These are phyloP conservation scores for Drosophila eugracilis DNA, from an alignment of 1,140 invertebrate genomes.

Conservation along the genomic window DNA sequence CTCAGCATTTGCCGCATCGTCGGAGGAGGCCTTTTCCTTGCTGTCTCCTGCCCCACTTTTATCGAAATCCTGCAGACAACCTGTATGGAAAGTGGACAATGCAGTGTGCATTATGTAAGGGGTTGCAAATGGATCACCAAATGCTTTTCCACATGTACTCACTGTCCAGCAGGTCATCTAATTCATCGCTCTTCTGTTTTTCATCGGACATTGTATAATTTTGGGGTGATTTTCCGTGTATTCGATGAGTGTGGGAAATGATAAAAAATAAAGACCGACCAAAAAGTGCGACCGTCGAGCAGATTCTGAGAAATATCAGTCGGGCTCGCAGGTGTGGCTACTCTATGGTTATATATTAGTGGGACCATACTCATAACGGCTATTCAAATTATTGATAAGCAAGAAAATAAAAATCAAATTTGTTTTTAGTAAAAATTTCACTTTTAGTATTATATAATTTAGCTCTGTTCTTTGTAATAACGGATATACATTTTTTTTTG, in stretches of 20 bases:
- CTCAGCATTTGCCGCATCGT: slow-evolving; percentile 24
- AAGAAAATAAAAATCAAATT: too few relatives aligned
- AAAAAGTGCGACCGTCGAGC: slow-evolving; percentile 1
- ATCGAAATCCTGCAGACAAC: slow-evolving; percentile 86
- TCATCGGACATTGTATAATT: slow-evolving; percentile 74
- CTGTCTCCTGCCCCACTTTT: slow-evolving; percentile 61
- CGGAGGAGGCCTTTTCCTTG: slow-evolving; percentile 36
- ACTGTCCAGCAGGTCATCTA: slow-evolving; percentile 43
- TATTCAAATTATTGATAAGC: not conserved
- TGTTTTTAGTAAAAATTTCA: too few relatives aligned
- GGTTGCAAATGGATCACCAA: too few relatives aligned
- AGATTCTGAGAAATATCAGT: not conserved
- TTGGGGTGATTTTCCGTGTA: slow-evolving; percentile 14
- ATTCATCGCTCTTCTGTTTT: slow-evolving; percentile 64
- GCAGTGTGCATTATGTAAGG: slow-evolving; percentile 47
- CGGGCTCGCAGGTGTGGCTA: not conserved
- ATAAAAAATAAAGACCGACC: slow-evolving; percentile 2
- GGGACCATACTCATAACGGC: not conserved
- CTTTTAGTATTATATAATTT: too few relatives aligned
- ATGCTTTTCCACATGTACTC: slow-evolving; percentile 10
- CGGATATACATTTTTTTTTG: too few relatives aligned
- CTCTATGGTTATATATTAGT: not conserved
- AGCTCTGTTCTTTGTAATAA: too few relatives aligned
- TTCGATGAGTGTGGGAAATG: slow-evolving; percentile 11
- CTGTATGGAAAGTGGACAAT: slow-evolving; percentile 56